A percentile compares a stretch with the other conserved stretches of the same genome.
Evolutionary conservation across 1,140 invertebrate genomes (phyloP).

Genomic region (Halyomorpha halys): DNA sequence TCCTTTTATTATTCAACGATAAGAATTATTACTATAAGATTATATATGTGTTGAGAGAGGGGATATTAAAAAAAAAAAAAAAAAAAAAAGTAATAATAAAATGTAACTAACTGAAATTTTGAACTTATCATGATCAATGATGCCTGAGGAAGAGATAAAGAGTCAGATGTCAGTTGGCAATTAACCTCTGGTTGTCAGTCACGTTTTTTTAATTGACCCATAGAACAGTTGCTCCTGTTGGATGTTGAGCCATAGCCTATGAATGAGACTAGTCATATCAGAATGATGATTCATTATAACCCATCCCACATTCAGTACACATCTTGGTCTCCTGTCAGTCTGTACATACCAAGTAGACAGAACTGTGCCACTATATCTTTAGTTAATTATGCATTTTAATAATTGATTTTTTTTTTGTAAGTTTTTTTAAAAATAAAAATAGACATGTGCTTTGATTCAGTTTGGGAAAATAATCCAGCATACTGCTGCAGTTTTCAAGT

Average conservation of each 20-base stretch:
- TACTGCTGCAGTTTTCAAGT: slow-evolving; percentile 11
- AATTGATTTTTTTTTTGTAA: background rate
- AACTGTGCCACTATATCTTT: background rate
- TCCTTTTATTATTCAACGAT: no score
- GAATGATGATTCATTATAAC: background rate
- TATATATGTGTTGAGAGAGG: no score
- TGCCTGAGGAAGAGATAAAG: background rate
- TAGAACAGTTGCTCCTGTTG: background rate
- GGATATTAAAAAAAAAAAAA: no score
- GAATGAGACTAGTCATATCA: slow-evolving; percentile 16
- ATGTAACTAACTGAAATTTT: background rate
- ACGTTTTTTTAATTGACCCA: background rate
- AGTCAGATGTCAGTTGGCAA: slow-evolving; percentile 2
- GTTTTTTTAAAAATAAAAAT: no score
- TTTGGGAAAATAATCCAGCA: slow-evolving; percentile 19
- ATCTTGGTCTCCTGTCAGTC: background rate
- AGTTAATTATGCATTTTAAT: background rate
- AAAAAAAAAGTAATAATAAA: no score
- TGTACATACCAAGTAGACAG: background rate
- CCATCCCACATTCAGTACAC: background rate
- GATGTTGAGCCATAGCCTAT: background rate
- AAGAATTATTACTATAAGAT: no score
- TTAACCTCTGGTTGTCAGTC: background rate
- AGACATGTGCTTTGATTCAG: slow-evolving; percentile 4
- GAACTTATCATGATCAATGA: background rate